Evolutionary conservation across 1,140 invertebrate species (phyloP).

Genomic region (Sarcophaga bullata): DNA sequence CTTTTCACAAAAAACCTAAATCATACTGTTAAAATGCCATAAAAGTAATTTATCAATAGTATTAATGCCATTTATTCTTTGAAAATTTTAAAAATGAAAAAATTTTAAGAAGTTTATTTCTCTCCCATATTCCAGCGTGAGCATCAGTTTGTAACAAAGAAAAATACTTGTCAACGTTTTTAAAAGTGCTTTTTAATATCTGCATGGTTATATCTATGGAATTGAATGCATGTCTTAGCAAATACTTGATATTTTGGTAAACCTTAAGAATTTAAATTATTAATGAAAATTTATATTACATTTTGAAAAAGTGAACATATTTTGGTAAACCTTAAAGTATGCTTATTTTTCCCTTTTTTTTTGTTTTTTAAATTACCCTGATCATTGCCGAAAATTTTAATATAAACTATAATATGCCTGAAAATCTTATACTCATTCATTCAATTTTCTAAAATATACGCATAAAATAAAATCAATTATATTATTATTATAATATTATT

Average conservation of each 20-base stretch:
- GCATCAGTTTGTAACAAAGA: background rate
- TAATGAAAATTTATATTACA: too few species aligned
- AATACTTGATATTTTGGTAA: too few species aligned
- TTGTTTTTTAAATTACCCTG: too few species aligned
- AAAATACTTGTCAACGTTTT: conserved; percentile 3
- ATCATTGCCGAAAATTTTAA: too few species aligned
- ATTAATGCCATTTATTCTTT: conserved; percentile 10
- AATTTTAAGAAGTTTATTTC: background rate
- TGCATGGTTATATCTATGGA: background rate
- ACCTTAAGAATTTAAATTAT: too few species aligned
- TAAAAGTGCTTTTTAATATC: background rate
- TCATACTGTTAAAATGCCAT: background rate
- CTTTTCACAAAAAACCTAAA: background rate
- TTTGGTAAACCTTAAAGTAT: background rate
- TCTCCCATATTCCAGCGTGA: background rate
- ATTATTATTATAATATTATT: too few species aligned
- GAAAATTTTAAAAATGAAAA: background rate
- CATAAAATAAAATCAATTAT: too few species aligned
- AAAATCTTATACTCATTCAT: too few species aligned
- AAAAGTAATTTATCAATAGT: background rate
- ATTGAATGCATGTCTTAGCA: background rate
- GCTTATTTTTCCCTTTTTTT: background rate
- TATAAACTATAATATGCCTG: too few species aligned
- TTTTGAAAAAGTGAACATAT: background rate
- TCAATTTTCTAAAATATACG: too few species aligned